A percentile compares a stretch with the other conserved stretches of the same genome.
Conservation (phyloP, 2,888 invertebrate genomes). For the Scaptomyza reducta region DNA sequence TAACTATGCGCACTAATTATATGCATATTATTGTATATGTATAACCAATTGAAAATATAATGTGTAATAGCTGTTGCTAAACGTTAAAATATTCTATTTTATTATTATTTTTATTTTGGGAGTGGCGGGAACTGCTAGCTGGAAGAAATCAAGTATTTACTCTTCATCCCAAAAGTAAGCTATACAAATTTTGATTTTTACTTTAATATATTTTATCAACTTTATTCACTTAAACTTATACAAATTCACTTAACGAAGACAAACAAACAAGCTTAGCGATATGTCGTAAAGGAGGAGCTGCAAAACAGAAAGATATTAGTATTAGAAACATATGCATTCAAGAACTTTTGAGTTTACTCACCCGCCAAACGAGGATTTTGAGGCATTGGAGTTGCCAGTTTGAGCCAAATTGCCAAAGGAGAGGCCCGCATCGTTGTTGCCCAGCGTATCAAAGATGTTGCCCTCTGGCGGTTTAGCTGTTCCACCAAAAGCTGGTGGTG, state of each 20-base stretch:
- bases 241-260: constrained; percentile 22
- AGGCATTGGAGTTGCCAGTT: constrained; percentile 73
- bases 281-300: constrained; percentile 68
- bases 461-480: constrained; percentile 68
- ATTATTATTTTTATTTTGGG: constrained; percentile 50
- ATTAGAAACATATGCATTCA: neutral
- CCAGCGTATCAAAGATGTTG: constrained; percentile 83
- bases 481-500: constrained; percentile 66
- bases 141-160: no score
- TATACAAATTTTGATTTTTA: neutral
- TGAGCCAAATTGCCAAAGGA: constrained; percentile 84
- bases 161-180: no score
- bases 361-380: constrained; percentile 83
- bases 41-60: constrained; percentile 73
- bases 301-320: neutral
- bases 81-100: constrained; percentile 57
- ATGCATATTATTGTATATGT: constrained; percentile 67
- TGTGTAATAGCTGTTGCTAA: constrained; percentile 77
- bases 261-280: constrained; percentile 48
- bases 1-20: constrained; percentile 70
- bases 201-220: neutral
- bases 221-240: constrained; percentile 29
- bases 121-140: constrained; percentile 36
- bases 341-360: constrained; percentile 42
- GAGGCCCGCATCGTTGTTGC: constrained; percentile 80